Evolutionary conservation across 2,113 vertebrate genomes (phyloP), one percentile per base, ranked within the genome.

Genomic region (Copsychus sechellarum): DNA sequence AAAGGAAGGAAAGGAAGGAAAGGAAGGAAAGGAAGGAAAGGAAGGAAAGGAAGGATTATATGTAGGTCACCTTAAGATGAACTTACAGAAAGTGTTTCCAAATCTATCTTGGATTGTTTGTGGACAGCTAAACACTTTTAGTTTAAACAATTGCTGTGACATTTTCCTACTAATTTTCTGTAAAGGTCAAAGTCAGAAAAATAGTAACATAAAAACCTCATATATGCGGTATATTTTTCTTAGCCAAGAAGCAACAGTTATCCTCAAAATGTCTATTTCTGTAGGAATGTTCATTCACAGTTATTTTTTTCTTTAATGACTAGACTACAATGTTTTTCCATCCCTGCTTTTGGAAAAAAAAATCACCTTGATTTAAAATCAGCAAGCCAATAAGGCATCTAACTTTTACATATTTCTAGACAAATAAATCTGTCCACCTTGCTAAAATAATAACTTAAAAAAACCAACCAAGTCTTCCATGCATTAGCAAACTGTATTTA

Each of bases 341-440:
- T 38, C 19, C 18, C 61, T 34, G 21, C 9, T 78, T 78, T 47
- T 51, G 17, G 6, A 14, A 40, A 15, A 21, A 56, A 66, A 57
- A 56, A 67, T 8, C 38, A 62, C 10, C n/a, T 72, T 1, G 3
- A 83, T 51, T 86, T 74, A 89, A 82, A 93, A 54, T 2, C 8
- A 82, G 31, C 16, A 81, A 86, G 12, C 7, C 9, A 90, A n/a
- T 47, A 94, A 54, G 50, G 53, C 20, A 66, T 19, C 54, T 61
- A 91, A 90, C 34, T 74, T 94, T 57, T 94, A 78, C 5, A 9
- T 38, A 69, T 77, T 81, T 94, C 79, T 82, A 81, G 15, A 60
- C 8, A 88, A 90, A 94, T 42, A 78, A 28, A 51, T 65, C 79
- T 40, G 18, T 58, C 53, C 87, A 62, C 5, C 4, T 65, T 66